Percentiles rank a stretch among this genome's conserved stretches.
phyloP scores from a whole-genome alignment of 1,140 invertebrate species.

The Plectrocnemia conspersa region DNA sequence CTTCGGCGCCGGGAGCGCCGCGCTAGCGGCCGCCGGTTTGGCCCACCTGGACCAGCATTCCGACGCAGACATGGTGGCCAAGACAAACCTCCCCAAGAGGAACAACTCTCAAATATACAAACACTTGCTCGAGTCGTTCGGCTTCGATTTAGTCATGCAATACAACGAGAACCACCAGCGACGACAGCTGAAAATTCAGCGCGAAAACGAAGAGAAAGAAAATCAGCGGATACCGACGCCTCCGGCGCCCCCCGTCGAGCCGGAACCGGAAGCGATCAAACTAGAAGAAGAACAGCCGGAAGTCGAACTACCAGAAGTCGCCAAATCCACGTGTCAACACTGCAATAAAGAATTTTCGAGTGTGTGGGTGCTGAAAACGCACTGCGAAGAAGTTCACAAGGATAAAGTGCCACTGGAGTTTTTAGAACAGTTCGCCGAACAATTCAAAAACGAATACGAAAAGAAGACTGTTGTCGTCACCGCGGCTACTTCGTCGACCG shows the following conservation, averaged over 20 bases:
- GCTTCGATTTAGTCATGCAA: slow-evolving; percentile 94
- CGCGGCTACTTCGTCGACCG: slow-evolving; percentile 54
- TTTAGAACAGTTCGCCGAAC: slow-evolving; percentile 86
- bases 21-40: slow-evolving; percentile 51
- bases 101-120: slow-evolving; percentile 83
- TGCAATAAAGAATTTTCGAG: slow-evolving; percentile 93
- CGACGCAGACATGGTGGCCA: slow-evolving; percentile 49
- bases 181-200: slow-evolving; percentile 52
- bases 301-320: slow-evolving; percentile 62
- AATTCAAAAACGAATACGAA: slow-evolving; percentile 81
- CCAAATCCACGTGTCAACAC: slow-evolving; percentile 78
- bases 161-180: slow-evolving; percentile 89
- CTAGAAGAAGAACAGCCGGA: slow-evolving; percentile 58
- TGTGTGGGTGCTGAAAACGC: slow-evolving; percentile 92
- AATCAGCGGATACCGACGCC: slow-evolving; percentile 52
- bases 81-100: slow-evolving; percentile 55
- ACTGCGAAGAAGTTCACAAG: slow-evolving; percentile 92
- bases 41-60: slow-evolving; percentile 38
- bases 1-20: slow-evolving; percentile 59
- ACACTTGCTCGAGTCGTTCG: slow-evolving; percentile 86
- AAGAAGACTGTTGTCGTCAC: slow-evolving; percentile 71
- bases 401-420: slow-evolving; percentile 84
- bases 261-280: slow-evolving; percentile 50
- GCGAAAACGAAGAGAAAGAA: slow-evolving; percentile 51
- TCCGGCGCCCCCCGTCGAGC: slow-evolving; percentile 47